phyloP scores from a whole-genome alignment of 2,888 invertebrate genomes.

The Dicyrtomina minuta region DNA sequence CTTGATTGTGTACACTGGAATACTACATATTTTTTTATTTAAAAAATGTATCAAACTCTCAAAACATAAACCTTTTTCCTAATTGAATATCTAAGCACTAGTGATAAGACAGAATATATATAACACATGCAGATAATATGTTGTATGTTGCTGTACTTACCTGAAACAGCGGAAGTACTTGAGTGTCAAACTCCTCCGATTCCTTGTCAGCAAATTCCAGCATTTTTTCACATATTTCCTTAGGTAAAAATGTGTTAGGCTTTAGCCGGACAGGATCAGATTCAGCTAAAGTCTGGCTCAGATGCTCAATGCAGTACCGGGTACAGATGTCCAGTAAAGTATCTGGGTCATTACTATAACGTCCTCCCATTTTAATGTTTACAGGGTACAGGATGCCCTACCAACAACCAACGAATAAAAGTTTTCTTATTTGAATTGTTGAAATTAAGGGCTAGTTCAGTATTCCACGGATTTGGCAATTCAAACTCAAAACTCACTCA shows the following conservation, averaged over 20 bases:
- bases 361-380: conserved; percentile 4
- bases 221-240: conserved; percentile 71
- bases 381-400: neutral
- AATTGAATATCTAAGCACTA: too few relatives aligned
- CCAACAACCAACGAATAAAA: too few relatives aligned
- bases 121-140: too few relatives aligned
- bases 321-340: conserved; percentile 61
- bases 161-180: conserved; percentile 37
- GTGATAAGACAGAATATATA: too few relatives aligned
- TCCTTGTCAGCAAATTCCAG: conserved; percentile 58
- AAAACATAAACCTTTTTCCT: too few relatives aligned
- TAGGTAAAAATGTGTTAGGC: conserved; percentile 67
- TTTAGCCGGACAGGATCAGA: conserved; percentile 59
- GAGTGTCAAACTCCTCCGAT: conserved; percentile 32
- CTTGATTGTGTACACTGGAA: too few relatives aligned
- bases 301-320: conserved; percentile 64
- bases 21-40: too few relatives aligned
- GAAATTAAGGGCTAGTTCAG: too few relatives aligned
- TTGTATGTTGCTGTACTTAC: conserved; percentile 19
- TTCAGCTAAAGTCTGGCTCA: conserved; percentile 63
- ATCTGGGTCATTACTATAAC: conserved; percentile 59
- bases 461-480: too few relatives aligned
- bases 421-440: too few relatives aligned
- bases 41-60: too few relatives aligned
- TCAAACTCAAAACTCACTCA: too few relatives aligned